Conservation (phyloP, 92 coral and sea anemone genomes). For the Epizoanthus rinbou region DNA sequence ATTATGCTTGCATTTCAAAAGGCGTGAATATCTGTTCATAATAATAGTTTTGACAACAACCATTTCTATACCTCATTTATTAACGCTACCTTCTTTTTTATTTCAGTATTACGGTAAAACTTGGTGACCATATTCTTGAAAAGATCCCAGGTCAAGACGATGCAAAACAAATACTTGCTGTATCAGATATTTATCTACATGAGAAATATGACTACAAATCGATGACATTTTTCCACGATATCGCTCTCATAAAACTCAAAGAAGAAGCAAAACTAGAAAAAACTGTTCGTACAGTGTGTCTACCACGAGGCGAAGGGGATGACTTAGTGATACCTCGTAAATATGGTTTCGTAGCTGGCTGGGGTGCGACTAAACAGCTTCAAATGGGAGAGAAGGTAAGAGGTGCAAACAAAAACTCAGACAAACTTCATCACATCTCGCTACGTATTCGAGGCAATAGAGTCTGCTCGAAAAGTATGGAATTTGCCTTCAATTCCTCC, state of each 20-base stretch:
- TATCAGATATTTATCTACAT: slow-evolving; percentile 55
- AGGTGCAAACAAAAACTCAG: slow-evolving; percentile 45
- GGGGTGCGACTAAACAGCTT: slow-evolving; percentile 25
- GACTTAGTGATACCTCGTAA: slow-evolving; percentile 55
- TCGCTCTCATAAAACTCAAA: slow-evolving; percentile 70
- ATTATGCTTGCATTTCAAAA: not conserved
- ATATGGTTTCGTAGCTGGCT: slow-evolving; percentile 66
- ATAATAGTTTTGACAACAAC: not conserved
- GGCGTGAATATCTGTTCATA: not conserved
- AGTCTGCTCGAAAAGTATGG: slow-evolving; percentile 59
- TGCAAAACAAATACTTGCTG: slow-evolving; percentile 63
- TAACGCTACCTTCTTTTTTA: not conserved
- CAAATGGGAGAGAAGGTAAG: slow-evolving; percentile 26
- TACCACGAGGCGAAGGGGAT: slow-evolving; percentile 39
- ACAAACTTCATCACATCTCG: slow-evolving; percentile 56
- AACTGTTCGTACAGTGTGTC: slow-evolving; percentile 66
- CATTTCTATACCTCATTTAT: not conserved
- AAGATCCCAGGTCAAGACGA: slow-evolving; percentile 19
- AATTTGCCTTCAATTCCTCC: slow-evolving; percentile 57
- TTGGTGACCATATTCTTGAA: slow-evolving; percentile 58
- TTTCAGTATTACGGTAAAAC: slow-evolving; percentile 60
- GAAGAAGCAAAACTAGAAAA: slow-evolving; percentile 66
- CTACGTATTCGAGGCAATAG: slow-evolving; percentile 43
- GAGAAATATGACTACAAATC: slow-evolving; percentile 34
- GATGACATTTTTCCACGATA: slow-evolving; percentile 59